Conservation (phyloP, 2,113 vertebrate species). For the Psophia crepitans region DNA sequence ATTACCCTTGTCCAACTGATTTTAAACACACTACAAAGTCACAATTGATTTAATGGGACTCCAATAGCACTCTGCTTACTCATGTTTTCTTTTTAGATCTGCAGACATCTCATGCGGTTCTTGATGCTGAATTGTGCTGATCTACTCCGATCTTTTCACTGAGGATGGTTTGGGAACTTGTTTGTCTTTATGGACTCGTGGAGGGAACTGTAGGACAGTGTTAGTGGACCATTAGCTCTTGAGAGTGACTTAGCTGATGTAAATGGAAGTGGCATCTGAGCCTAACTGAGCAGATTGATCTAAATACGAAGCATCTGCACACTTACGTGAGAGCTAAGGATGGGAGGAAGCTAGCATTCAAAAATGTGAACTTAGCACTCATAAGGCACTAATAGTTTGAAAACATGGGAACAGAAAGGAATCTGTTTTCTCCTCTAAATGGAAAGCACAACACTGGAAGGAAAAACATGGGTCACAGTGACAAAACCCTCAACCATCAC, state of each 20-base stretch:
- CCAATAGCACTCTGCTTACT: background rate
- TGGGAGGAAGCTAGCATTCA: background rate
- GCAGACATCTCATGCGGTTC: background rate
- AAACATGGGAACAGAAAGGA: background rate
- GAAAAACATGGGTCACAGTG: background rate
- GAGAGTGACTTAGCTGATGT: background rate
- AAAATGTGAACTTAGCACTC: background rate
- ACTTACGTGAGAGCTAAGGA: background rate
- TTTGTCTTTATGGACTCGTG: background rate
- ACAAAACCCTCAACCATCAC: background rate
- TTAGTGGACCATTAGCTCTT: conserved; percentile 1
- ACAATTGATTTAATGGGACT: conserved; percentile 5
- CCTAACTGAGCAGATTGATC: background rate
- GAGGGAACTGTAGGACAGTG: background rate
- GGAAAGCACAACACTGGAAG: background rate
- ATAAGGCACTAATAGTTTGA: background rate
- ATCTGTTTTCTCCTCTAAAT: background rate
- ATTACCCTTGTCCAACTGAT: conserved; percentile 31
- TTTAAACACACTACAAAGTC: conserved; percentile 26
- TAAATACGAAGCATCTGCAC: background rate
- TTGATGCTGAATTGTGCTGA: background rate
- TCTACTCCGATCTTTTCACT: background rate
- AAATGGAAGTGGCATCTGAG: background rate
- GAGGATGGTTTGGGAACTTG: background rate
- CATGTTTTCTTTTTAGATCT: background rate